Base-by-base conservation (phyloP, 2,888 invertebrate species). In the Macrosoma leucophasiata region DNA sequence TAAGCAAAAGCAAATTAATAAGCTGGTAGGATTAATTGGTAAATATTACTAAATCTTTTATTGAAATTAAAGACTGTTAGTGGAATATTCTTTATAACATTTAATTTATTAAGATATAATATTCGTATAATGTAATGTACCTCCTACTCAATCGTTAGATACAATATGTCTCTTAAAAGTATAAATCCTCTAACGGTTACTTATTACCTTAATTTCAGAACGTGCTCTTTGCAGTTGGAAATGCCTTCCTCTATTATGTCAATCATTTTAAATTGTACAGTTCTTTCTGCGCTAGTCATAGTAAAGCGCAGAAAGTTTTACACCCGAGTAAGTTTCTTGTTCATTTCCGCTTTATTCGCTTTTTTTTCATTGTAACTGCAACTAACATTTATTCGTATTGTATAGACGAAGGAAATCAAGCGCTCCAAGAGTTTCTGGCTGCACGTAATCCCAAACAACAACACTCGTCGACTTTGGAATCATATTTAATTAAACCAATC, bases 181-280 rank as follows among this genome's bases (percentile, higher is more conserved):
- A n/a, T n/a, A n/a, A n/a, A n/a, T n/a, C n/a, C n/a, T n/a, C n/a
- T n/a, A n/a, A n/a, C n/a, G n/a, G n/a, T n/a, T n/a, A n/a, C n/a
- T n/a, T n/a, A n/a, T n/a, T n/a, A n/a, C n/a, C n/a, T n/a, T 62
- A 55, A 62, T 60, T 90, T 88, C 89, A 97, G 97, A 94, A 95
- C 79, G 92, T 96, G 48, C 88, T 98, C 55, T 96, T 97, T 86
- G 94, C 96, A 50, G 92, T 98, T 68, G 97, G 96, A 60, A 96
- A 95, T 74, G 96, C 97, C 65, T 98, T 98, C 85, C 90, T 98
- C 60, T 96, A 94, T 86, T 97, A 97, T 75, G 97, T 97, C 66
- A 96, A 97, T 85, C 96, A 98, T 86, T 98, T 98, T 88, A 98
- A 98, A 86, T 88, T 98, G 58, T 98, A 98, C 88, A 97, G 97